phyloP scores from a whole-genome alignment of 2,888 invertebrate species.

The Caenorhabditis sp. region DNA sequence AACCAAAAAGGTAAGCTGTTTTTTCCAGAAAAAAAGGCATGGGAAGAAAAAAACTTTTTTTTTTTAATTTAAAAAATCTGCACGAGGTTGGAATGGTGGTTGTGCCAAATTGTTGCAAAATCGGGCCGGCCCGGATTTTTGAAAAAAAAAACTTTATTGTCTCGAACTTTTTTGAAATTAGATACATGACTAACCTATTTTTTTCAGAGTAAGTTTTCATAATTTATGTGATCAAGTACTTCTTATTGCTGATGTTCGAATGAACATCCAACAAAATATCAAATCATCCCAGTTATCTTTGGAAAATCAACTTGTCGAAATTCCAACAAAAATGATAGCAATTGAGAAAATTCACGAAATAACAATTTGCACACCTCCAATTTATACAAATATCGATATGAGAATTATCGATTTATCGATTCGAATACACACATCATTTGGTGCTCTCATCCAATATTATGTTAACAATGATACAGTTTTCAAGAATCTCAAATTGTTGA shows the following conservation, averaged over 20 bases:
- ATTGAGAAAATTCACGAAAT: background rate
- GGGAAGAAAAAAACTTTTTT: too few species aligned
- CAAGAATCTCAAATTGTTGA: background rate
- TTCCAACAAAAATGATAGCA: background rate
- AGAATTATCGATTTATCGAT: background rate
- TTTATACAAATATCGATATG: background rate
- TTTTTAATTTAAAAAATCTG: too few species aligned
- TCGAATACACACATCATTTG: background rate
- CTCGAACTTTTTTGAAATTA: too few species aligned
- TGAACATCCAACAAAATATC: background rate
- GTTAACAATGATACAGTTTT: background rate
- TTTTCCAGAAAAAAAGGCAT: too few species aligned
- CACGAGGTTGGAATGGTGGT: too few species aligned
- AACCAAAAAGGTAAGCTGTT: background rate
- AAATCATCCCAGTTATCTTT: background rate
- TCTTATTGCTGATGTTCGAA: background rate
- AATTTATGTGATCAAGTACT: background rate
- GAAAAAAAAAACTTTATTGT: too few species aligned
- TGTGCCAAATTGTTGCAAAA: too few species aligned
- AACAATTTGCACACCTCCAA: background rate
- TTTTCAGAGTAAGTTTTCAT: background rate
- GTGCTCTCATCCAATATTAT: background rate
- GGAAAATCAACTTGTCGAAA: background rate
- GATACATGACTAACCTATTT: too few species aligned
- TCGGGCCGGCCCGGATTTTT: too few species aligned